A percentile compares a stretch with the other conserved stretches of the same genome.
Evolutionary conservation across 2,113 vertebrate species (phyloP).

Genomic region (Stigmatopora argus): DNA sequence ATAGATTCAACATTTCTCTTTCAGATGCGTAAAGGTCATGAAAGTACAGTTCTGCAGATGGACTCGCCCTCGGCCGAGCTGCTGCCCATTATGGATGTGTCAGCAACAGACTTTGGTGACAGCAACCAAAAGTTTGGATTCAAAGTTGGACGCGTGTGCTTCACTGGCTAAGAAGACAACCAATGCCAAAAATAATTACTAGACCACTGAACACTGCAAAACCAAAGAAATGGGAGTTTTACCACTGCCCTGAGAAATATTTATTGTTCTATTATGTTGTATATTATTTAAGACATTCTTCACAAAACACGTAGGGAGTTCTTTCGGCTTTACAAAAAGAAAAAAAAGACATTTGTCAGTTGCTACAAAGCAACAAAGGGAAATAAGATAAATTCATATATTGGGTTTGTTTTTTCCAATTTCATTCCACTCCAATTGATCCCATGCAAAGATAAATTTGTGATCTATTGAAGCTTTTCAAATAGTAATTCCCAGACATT

Average conservation of each 20-base stretch:
- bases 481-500: conserved; percentile 36
- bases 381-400: conserved; percentile 52
- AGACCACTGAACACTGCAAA: conserved; percentile 15
- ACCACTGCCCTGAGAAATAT: conserved; percentile 56
- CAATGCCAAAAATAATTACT: conserved; percentile 11
- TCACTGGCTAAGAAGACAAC: conserved; percentile 71
- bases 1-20: conserved; percentile 25
- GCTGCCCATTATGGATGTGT: conserved; percentile 80
- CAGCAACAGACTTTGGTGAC: conserved; percentile 78
- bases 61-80: conserved; percentile 74
- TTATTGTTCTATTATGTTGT: conserved; percentile 65
- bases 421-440: conserved; percentile 27
- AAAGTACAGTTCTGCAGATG: conserved; percentile 77
- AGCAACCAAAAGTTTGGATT: conserved; percentile 90
- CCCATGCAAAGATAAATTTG: conserved; percentile 3
- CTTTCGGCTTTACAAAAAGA: conserved; percentile 33
- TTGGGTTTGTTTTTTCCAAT: conserved; percentile 21
- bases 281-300: conserved; percentile 56
- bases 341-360: conserved; percentile 35
- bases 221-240: conserved; percentile 40
- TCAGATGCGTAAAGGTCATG: conserved; percentile 79
- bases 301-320: conserved; percentile 29
- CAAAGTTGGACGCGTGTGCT: conserved; percentile 85
- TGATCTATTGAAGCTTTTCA: conserved; percentile 31
- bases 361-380: conserved; percentile 60